Evolutionary conservation across 2,888 invertebrate species (phyloP), one percentile per base, ranked within the genome.

Genomic region (Agrypnus murinus): DNA sequence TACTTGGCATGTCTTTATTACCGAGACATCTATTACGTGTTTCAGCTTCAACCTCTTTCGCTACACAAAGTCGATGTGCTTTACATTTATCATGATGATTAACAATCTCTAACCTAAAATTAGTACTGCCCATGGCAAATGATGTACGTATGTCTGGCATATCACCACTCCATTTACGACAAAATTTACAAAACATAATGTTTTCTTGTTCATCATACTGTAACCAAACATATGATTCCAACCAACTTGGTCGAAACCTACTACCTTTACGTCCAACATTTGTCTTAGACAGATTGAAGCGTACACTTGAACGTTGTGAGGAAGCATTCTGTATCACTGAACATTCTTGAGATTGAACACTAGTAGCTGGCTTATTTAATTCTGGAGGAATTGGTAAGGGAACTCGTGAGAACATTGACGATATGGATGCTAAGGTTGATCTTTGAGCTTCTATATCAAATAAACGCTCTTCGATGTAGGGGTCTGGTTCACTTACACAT

Each of bases 41-140:
- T 57, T 79, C 78, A 9, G 77, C 77, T 71, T 85, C 84, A 55
- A 83, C 82, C 77, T 89, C 89, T 79, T 86, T 87, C 31, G 86
- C 85, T 64, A 88, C 85, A 82, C 93, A 93, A 78, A 92, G 84
- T 77, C 90, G 89, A 83, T 93, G 93, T 34, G 92, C 92, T 84
- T 93, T 93, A 83, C 92, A 92, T 82, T 92, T 93, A 82, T 93
- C 91, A 81, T 93, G 93, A 84, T 93, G 93, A 83, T 93, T 93
- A 53, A 93, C 90, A 78, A 93, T 93, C 86, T 93, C 93, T 72
- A 93, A 86, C 62, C 93, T 88, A 85, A 93, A 93, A 84, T 93
- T 93, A 53, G 91, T 89, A 79, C 92, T 93, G 67, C 93, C 93
- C 79, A 91, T 91, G n/a, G 92, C 92, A 78, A 93, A 93, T 0